Conservation (phyloP, 30 jellyfish, hydroid and myxozoan species). For the Nemopilema nomurai region DNA sequence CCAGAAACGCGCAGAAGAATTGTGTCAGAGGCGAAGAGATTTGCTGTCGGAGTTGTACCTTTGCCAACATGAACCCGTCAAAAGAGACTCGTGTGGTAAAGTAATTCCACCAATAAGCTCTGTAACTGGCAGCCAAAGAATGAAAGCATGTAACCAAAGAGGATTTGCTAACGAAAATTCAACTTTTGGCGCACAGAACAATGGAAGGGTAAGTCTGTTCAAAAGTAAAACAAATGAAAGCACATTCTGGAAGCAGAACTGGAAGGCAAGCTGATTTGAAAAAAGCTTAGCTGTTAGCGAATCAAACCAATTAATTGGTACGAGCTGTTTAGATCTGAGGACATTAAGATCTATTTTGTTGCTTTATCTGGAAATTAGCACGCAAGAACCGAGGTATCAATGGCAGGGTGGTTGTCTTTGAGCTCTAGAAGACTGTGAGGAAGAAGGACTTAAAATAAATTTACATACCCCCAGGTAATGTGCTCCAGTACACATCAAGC, state of each 20-base stretch:
- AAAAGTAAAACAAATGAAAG: conserved; percentile 10
- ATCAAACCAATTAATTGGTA: no score
- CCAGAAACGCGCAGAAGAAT: conserved; percentile 35
- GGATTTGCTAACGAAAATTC: neutral
- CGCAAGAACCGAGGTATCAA: no score
- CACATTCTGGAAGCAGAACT: neutral
- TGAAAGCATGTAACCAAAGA: neutral
- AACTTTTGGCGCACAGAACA: neutral
- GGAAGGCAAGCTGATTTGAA: neutral
- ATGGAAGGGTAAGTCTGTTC: conserved; percentile 50
- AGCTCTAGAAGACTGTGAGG: no score
- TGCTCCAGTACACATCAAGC: no score
- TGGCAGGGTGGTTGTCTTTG: no score
- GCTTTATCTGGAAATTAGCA: no score
- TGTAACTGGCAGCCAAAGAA: neutral
- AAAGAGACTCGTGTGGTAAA: conserved; percentile 27
- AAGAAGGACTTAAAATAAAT: no score
- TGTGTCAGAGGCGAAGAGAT: conserved; percentile 27
- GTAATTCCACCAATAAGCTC: neutral
- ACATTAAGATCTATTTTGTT: no score
- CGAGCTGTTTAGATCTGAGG: no score
- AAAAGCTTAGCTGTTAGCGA: no score
- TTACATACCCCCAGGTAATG: no score
- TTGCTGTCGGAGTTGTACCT: conserved; percentile 28
- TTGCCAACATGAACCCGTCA: conserved; percentile 42